These are phyloP conservation scores for Nasonia vitripennis DNA, from an alignment of 1,140 invertebrate species.

Conservation along the genomic window DNA sequence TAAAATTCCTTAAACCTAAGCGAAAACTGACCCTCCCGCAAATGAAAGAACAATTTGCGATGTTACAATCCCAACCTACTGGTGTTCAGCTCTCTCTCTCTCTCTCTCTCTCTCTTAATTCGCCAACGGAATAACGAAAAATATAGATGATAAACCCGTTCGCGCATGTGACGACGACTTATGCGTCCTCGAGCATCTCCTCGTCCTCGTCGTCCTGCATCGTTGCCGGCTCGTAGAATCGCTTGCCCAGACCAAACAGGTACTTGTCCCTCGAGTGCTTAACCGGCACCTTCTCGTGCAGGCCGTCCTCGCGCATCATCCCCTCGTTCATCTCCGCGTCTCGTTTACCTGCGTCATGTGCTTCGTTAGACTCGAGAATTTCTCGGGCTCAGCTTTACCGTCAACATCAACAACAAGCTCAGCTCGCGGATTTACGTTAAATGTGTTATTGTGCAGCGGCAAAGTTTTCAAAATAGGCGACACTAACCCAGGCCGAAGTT, in stretches of 20 bases:
- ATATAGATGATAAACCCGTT: background rate
- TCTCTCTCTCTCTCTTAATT: background rate
- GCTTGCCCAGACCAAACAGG: conserved; percentile 70
- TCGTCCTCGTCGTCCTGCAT: conserved; percentile 52
- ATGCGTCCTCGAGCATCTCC: background rate
- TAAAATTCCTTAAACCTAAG: background rate
- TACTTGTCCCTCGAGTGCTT: conserved; percentile 63
- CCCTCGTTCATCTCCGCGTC: background rate
- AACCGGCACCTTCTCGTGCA: conserved; percentile 52
- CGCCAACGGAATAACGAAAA: background rate
- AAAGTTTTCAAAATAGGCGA: background rate
- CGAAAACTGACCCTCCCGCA: background rate
- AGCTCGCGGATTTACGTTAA: background rate
- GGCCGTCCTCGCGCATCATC: background rate
- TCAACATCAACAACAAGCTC: conserved; percentile 53
- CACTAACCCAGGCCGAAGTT: conserved; percentile 44
- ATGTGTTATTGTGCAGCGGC: background rate
- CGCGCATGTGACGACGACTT: background rate
- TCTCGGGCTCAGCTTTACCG: conserved; percentile 48
- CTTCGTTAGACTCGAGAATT: no score
- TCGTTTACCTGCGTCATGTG: conserved; percentile 67
- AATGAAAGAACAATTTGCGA: no score
- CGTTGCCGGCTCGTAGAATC: conserved; percentile 49
- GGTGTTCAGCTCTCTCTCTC: background rate
- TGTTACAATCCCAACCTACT: no score